phyloP scores from a whole-genome alignment of 2,113 vertebrate genomes.

The Anguilla japonica region DNA sequence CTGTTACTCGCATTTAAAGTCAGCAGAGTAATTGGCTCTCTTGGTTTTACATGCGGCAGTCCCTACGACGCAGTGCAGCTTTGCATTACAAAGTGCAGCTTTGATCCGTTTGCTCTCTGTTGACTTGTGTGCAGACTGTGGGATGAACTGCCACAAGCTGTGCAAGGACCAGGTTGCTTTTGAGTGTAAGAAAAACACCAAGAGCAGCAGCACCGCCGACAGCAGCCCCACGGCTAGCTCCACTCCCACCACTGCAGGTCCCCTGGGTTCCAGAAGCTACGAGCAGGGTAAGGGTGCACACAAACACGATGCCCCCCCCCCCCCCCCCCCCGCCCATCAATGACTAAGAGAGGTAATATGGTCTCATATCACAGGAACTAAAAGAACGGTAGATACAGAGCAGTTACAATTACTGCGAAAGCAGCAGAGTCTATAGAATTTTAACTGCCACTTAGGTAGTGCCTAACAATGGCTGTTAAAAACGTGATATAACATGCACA shows the following conservation, averaged over 20 bases:
- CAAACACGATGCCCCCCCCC: background rate
- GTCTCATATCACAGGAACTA: background rate
- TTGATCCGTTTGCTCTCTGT: conserved; percentile 47
- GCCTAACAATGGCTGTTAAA: background rate
- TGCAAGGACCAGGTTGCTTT: conserved; percentile 96
- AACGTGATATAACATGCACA: background rate
- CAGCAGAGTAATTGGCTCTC: background rate
- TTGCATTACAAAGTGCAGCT: conserved; percentile 1
- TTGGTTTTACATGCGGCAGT: background rate
- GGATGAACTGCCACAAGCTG: conserved; percentile 95
- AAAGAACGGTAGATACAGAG: background rate
- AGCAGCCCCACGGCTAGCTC: conserved; percentile 72
- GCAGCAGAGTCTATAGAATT: background rate
- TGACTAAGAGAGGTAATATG: background rate
- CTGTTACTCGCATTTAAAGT: background rate
- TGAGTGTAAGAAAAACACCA: conserved; percentile 92
- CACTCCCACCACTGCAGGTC: conserved; percentile 66
- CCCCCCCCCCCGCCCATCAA: background rate
- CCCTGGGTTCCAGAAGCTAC: conserved; percentile 70
- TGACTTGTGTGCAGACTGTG: conserved; percentile 77
- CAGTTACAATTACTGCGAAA: background rate
- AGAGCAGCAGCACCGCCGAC: conserved; percentile 67
- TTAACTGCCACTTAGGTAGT: too few relatives aligned
- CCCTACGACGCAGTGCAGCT: background rate
- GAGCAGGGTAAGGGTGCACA: conserved; percentile 66